Base-by-base conservation (phyloP, 2,797 vertebrate species). In the Poecilia wingei region DNA sequence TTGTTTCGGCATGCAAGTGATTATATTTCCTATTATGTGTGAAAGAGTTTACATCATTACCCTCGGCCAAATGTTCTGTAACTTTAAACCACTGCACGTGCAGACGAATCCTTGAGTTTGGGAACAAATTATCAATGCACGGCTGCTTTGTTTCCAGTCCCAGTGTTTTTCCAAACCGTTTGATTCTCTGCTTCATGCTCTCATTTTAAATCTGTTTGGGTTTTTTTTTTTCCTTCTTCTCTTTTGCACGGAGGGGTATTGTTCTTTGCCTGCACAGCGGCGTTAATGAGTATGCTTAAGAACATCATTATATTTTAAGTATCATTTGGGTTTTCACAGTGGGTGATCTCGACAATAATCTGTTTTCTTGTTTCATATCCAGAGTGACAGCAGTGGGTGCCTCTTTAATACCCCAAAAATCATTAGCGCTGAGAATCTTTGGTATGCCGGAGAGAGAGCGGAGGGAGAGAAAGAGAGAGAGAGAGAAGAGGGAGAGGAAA, bases 261-360 rank as follows among this genome's bases (percentile, higher is more conserved):
- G 95, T 96, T 96, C 93, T 91, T 93, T 89, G 90, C 57, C 87
- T 89, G 90, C 91, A 91, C 93, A 93, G 93, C 92, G 91, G 91
- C 80, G 94, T 95, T 96, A 96, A 96, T 96, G 95, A 96, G 95
- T 87, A 86, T 92, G 93, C 94, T 95, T 95, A 96, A 96, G 95
- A 96, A 96, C 95, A 87, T 95, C 95, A 96, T 96, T 96, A 96
- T 96, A 95, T 96, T 96, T 95, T 96, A 96, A 96, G 95, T 96
- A 96, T 96, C 94, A 92, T 96, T 96, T 89, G 93, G 94, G 93
- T 94, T 93, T 95, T 95, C 95, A 94, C 95, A 95, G 95, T 94
- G 93, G 96, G 94, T 93, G 95, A 96, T 96, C 94, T 95, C 90
- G 81, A 95, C 94, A 95, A 95, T 96, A 96, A 96, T 96, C 95